Evolutionary conservation across 2,797 vertebrate genomes (phyloP).

Genomic region (Halcyon leucocephala): DNA sequence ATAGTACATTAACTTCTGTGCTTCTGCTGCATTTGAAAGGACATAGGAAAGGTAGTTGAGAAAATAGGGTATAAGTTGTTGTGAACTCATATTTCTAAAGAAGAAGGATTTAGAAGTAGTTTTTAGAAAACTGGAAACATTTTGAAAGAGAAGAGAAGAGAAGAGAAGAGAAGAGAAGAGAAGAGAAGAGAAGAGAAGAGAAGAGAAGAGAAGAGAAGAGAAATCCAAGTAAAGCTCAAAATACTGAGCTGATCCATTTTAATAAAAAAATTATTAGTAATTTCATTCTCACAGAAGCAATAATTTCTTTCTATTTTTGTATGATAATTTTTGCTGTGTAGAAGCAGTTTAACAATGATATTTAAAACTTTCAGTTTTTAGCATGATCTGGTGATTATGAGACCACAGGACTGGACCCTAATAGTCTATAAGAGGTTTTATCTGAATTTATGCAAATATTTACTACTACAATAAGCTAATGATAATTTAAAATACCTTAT

Average conservation of each 20-base stretch:
- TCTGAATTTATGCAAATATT: not conserved
- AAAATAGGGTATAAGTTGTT: not conserved
- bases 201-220: not conserved
- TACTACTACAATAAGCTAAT: not conserved
- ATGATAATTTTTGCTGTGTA: not conserved
- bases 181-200: too few relatives aligned
- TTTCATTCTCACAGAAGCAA: not conserved
- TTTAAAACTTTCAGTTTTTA: not conserved
- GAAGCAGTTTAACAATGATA: not conserved
- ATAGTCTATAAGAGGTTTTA: not conserved
- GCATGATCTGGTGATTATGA: not conserved
- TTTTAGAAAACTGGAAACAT: not conserved
- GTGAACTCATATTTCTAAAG: not conserved
- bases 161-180: not conserved
- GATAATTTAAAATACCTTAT: not conserved
- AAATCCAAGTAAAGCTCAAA: not conserved
- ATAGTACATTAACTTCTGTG: not conserved
- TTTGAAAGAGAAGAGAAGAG: not conserved
- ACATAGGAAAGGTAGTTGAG: not conserved
- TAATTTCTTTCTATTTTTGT: not conserved
- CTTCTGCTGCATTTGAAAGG: not conserved
- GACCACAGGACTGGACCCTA: not conserved
- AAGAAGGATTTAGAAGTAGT: not conserved
- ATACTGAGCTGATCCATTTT: not conserved
- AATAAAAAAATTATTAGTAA: not conserved